Evolutionary conservation across 1,140 invertebrate species (phyloP).

Genomic region (Gonatopus flavifemur): DNA sequence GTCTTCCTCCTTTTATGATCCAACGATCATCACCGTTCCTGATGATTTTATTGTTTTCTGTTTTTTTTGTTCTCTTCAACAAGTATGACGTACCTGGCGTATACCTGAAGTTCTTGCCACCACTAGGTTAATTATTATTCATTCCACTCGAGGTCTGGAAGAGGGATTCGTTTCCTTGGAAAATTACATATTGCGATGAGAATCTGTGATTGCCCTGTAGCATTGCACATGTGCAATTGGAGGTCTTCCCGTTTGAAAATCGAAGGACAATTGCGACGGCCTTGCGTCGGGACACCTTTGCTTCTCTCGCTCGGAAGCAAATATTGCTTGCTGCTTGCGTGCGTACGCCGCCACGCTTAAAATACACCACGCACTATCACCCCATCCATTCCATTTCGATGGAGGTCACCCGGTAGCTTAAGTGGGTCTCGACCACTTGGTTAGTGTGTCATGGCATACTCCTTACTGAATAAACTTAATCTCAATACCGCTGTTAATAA

Average conservation of each 20-base stretch:
- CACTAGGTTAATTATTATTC: too few species aligned
- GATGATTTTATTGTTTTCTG: too few species aligned
- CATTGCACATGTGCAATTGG: conserved; percentile 14
- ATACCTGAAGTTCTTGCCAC: too few species aligned
- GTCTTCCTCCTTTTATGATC: too few species aligned
- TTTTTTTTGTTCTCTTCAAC: too few species aligned
- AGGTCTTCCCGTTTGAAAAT: conserved; percentile 37
- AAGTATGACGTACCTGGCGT: too few species aligned
- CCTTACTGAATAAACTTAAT: conserved; percentile 50
- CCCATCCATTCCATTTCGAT: conserved; percentile 53
- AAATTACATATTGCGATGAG: background rate
- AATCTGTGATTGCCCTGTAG: too few species aligned
- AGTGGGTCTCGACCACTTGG: conserved; percentile 62
- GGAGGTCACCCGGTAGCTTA: conserved; percentile 55
- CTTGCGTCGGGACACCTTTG: conserved; percentile 24
- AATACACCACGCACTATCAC: conserved; percentile 47
- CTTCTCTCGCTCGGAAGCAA: too few species aligned
- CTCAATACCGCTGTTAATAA: conserved; percentile 45
- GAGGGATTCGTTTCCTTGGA: conserved; percentile 7
- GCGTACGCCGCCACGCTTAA: conserved; percentile 31
- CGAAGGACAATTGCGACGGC: conserved; percentile 30
- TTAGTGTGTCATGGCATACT: conserved; percentile 58
- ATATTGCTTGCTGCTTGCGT: conserved; percentile 23
- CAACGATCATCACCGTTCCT: too few species aligned
- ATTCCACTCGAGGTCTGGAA: too few species aligned